These are phyloP conservation scores for Neostethus bicornis DNA, from an alignment of 2,797 vertebrate genomes.

Conservation along the genomic window DNA sequence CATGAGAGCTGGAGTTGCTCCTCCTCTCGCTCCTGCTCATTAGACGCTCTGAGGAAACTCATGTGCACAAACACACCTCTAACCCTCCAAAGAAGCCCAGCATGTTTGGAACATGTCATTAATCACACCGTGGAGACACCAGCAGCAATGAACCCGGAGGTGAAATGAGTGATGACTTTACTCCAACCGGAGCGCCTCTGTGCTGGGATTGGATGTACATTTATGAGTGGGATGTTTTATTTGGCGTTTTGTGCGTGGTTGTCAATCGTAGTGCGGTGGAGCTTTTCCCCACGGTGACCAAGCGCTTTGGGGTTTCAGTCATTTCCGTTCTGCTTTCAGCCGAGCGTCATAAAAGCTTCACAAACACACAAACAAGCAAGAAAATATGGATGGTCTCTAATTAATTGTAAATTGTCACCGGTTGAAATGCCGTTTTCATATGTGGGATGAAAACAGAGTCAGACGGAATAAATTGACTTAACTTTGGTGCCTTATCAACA, in stretches of 20 bases:
- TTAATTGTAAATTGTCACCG: constrained; percentile 68
- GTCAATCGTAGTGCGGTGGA: constrained; percentile 56
- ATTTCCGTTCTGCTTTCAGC: constrained; percentile 54
- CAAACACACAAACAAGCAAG: constrained; percentile 60
- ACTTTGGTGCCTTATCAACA: constrained; percentile 75
- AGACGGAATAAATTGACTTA: constrained; percentile 73
- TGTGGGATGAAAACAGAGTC: constrained; percentile 44
- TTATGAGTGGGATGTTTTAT: constrained; percentile 52
- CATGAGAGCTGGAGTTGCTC: constrained; percentile 30
- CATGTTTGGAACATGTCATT: background rate
- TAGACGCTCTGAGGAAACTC: constrained; percentile 1
- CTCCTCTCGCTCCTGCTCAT: constrained; percentile 5
- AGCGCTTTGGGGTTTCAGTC: constrained; percentile 48
- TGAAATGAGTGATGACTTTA: constrained; percentile 28
- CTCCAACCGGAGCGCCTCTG: constrained; percentile 3
- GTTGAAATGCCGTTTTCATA: constrained; percentile 57
- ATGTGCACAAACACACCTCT: constrained; percentile 8
- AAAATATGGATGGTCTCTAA: constrained; percentile 64
- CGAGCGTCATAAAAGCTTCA: constrained; percentile 55
- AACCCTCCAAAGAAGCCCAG: constrained; percentile 5
- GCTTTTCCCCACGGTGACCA: constrained; percentile 43
- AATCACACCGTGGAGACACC: constrained; percentile 3
- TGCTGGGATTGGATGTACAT: constrained; percentile 39
- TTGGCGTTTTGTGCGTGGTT: constrained; percentile 39
- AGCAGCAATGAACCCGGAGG: constrained; percentile 3